These are phyloP conservation scores for Coturnix japonica DNA, from an alignment of 2,113 vertebrate species.

Conservation along the genomic window DNA sequence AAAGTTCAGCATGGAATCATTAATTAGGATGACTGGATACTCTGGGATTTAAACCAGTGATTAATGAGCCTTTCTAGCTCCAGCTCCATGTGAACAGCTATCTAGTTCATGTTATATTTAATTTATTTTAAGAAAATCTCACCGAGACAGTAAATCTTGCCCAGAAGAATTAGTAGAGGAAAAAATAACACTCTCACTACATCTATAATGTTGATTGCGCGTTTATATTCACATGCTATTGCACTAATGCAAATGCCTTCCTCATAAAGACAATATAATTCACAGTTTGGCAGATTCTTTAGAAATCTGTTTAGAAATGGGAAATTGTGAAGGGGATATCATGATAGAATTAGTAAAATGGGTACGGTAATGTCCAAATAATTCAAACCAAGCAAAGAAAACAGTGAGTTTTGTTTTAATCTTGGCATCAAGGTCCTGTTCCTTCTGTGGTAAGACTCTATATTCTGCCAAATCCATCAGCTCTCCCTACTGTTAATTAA, in stretches of 20 bases:
- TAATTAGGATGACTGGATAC: slow-evolving; percentile 70
- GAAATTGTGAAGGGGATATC: neutral
- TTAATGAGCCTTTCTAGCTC: slow-evolving; percentile 72
- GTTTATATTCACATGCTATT: slow-evolving; percentile 20
- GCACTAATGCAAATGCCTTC: slow-evolving; percentile 22
- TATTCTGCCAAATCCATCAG: neutral
- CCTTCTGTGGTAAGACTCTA: neutral
- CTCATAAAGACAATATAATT: slow-evolving; percentile 29
- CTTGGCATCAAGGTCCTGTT: neutral
- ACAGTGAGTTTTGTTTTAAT: neutral
- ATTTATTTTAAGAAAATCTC: slow-evolving; percentile 57
- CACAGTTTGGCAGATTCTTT: neutral
- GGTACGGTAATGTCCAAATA: neutral
- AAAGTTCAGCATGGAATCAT: slow-evolving; percentile 59
- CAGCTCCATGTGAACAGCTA: slow-evolving; percentile 47
- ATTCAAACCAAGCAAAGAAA: neutral
- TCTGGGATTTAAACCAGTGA: slow-evolving; percentile 70
- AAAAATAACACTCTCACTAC: slow-evolving; percentile 40
- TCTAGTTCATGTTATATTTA: slow-evolving; percentile 62
- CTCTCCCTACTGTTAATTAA: neutral
- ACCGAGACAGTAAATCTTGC: slow-evolving; percentile 42
- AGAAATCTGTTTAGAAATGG: neutral
- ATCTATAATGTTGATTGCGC: slow-evolving; percentile 46
- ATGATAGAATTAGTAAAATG: neutral
- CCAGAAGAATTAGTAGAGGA: slow-evolving; percentile 56